Evolutionary conservation across 2,797 vertebrate genomes (phyloP).

Genomic region (Gallirallus australis): DNA sequence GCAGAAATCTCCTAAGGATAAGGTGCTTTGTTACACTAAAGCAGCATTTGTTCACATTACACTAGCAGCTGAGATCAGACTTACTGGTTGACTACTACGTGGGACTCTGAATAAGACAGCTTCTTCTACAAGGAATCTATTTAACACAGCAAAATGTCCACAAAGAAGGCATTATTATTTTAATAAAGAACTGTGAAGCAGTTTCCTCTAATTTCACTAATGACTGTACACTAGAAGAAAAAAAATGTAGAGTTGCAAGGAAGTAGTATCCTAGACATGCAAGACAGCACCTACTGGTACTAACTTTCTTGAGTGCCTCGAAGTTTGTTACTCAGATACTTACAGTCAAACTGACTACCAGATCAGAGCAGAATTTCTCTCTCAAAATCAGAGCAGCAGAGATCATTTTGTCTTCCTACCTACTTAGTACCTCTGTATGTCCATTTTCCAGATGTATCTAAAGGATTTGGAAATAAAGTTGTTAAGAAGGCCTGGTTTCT

Average conservation of each 20-base stretch:
- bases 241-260: not conserved
- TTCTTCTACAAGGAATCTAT: not conserved
- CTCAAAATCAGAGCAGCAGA: not conserved
- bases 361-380: not conserved
- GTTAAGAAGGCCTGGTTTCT: not conserved
- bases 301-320: not conserved
- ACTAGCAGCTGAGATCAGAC: not conserved
- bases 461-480: not conserved
- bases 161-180: not conserved
- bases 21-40: too few species aligned
- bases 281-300: not conserved
- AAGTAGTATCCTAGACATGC: not conserved
- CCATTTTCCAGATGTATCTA: not conserved
- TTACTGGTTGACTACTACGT: not conserved
- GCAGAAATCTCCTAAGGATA: not conserved
- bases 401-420: not conserved
- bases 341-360: not conserved
- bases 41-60: not conserved
- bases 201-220: not conserved
- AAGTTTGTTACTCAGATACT: not conserved
- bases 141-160: not conserved
- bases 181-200: not conserved
- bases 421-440: not conserved
- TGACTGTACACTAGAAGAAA: not conserved
- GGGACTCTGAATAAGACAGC: not conserved